phyloP scores from a whole-genome alignment of 2,113 vertebrate genomes.

The Coryphaenoides rupestris region DNA sequence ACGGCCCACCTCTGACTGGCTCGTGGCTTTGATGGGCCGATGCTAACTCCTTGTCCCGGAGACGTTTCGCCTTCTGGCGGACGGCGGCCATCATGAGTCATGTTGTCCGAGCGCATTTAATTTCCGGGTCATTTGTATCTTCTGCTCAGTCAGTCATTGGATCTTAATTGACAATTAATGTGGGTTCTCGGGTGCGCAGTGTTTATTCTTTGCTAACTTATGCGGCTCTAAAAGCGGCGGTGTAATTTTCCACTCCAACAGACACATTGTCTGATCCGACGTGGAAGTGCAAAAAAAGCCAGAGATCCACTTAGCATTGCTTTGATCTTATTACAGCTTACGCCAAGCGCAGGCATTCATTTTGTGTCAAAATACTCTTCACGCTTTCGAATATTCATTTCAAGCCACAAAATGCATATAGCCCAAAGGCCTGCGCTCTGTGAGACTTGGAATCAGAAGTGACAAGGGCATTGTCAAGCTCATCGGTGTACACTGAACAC shows the following conservation, averaged over 20 bases:
- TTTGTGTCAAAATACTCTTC: conserved; percentile 65
- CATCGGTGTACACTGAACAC: conserved; percentile 11
- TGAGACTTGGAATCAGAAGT: conserved; percentile 37
- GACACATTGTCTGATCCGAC: conserved; percentile 67
- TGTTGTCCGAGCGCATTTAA: conserved; percentile 32
- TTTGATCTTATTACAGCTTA: conserved; percentile 74
- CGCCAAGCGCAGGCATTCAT: conserved; percentile 57
- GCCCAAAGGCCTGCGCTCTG: conserved; percentile 20
- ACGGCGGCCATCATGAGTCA: conserved; percentile 32
- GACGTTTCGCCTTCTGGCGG: conserved; percentile 23
- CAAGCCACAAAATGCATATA: conserved; percentile 28
- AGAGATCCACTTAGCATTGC: conserved; percentile 72
- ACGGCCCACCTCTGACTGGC: neutral
- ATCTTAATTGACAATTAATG: conserved; percentile 52
- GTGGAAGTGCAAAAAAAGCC: conserved; percentile 59
- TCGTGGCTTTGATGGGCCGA: neutral
- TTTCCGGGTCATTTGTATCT: conserved; percentile 48
- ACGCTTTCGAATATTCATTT: conserved; percentile 62
- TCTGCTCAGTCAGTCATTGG: conserved; percentile 52
- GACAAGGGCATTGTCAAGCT: conserved; percentile 3
- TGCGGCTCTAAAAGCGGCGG: conserved; percentile 65
- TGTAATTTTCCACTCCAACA: conserved; percentile 66
- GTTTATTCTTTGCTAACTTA: conserved; percentile 62
- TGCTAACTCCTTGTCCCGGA: neutral
- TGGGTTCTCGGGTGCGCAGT: conserved; percentile 41